Percentiles rank a stretch among this genome's conserved stretches.
Evolutionary conservation across 2,797 vertebrate genomes (phyloP).

Genomic region (Apogon talboti): DNA sequence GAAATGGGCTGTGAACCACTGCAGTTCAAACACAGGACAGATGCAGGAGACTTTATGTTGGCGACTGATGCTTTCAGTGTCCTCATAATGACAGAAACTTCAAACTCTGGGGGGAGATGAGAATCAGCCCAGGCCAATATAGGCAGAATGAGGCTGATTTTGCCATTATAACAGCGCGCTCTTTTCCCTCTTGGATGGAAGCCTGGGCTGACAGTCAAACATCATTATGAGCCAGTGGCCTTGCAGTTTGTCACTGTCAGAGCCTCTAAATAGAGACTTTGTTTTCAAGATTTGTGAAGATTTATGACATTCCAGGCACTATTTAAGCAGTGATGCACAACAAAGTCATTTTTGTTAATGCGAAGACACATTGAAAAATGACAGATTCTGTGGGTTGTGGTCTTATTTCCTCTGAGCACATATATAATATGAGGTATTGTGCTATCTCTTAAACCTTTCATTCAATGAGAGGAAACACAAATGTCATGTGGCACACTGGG

Average conservation of each 20-base stretch:
- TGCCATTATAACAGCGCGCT: constrained; percentile 59
- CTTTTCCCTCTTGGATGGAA: constrained; percentile 70
- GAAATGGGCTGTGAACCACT: constrained; percentile 9
- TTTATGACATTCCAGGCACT: constrained; percentile 78
- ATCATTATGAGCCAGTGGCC: constrained; percentile 79
- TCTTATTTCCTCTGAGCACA: constrained; percentile 60
- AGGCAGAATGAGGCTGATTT: constrained; percentile 74
- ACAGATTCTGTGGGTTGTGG: constrained; percentile 63
- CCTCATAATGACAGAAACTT: constrained; percentile 65
- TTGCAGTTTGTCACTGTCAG: constrained; percentile 82
- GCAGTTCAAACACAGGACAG: constrained; percentile 33
- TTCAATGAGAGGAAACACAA: constrained; percentile 52
- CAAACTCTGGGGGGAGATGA: constrained; percentile 63
- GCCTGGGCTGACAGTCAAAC: constrained; percentile 78
- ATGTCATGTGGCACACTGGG: constrained; percentile 48
- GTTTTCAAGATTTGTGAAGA: constrained; percentile 80
- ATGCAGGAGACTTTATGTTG: constrained; percentile 35
- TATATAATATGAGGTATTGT: constrained; percentile 69
- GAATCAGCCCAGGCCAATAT: constrained; percentile 64
- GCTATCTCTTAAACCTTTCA: constrained; percentile 43
- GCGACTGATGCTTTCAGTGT: constrained; percentile 50
- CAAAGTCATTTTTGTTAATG: constrained; percentile 80
- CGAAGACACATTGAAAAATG: constrained; percentile 75
- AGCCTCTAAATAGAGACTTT: constrained; percentile 82
- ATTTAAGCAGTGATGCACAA: constrained; percentile 79